Base-by-base conservation (phyloP, 2,888 invertebrate species). In the Dromius quadrimaculatus region DNA sequence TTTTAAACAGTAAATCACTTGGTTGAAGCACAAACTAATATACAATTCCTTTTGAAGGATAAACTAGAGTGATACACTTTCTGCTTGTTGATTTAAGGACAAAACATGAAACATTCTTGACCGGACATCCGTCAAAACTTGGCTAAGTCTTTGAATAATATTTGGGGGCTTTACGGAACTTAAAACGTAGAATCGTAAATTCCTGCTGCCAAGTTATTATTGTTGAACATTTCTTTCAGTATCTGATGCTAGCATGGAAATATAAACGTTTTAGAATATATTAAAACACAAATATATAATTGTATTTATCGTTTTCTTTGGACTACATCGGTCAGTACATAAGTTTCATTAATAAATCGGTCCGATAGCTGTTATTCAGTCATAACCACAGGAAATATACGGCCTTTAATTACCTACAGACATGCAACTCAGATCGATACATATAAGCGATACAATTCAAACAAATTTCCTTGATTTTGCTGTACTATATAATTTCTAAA, bases 251-350 rank as follows among this genome's bases (percentile, higher is more conserved):
- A n/a, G 20, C 28, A n/a, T n/a, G n/a, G n/a, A 5, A 28, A 20
- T 11, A 11, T 11, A 22, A 13, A 22, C 2, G 6, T 50, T 50
- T 45, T n/a, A 47, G 28, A 3, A 28, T 28, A 28, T 28, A 15
- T 54, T 54, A 22, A 47, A 47, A 22, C 19, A 47, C 4, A 20
- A 15, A 54, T 54, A 2, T 23, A 54, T 15, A 28, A 15, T 8
- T 54, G 1, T 54, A 13, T 28, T 5, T 28, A 23, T 54, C 23
- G 17, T 54, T 28, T 54, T 28, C 50, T 19, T 54, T 28, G 50
- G 28, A 54, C 28, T 54, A 54, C 50, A 54, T 54, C 23, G 28
- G 28, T 54, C 28, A 54, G 17, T 54, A 54, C 50, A 54, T 54
- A 54, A 54, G 28, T 54, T 54, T 54, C 50, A 54, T 54, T 54